Base-by-base conservation (phyloP, 2,888 invertebrate genomes). In the Callimorpha dominula region DNA sequence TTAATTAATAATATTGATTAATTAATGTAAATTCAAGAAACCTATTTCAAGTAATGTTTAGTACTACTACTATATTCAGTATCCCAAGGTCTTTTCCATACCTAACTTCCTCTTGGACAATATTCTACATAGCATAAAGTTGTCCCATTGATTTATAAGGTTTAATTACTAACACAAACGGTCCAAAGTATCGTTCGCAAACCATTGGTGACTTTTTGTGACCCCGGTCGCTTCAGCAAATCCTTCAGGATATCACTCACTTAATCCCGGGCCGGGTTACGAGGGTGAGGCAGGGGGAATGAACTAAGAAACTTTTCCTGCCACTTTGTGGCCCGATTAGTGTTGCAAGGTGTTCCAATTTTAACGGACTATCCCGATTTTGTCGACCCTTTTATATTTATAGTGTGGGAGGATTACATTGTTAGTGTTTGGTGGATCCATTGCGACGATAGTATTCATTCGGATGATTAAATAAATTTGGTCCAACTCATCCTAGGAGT, bases 291-390 rank as follows among this genome's bases (percentile, higher is more conserved):
- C 76, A 72, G 76, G 78, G 84, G 68, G 77, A 31, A 71, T 68
- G 74, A 74, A 78, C 79, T 78, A 77, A 85, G 76, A 85, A 86
- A 84, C 82, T 85, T 87, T 84, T 82, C 81, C 82, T 81, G 81
- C 84, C 86, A 91, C 79, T 86, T 86, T 86, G 83, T 82, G 76
- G 79, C 67, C 64, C 80, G 78, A 85, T 85, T 83, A 84, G 78
- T 81, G 80, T 76, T 81, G 84, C 70, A 77, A 79, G 78, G 72
- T 81, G 77, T 78, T 71, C 72, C 76, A 73, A 75, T 76, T 77
- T 76, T 73, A 73, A 66, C 63, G 68, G 74, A 67, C 62, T 68
- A 54, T 75, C 67, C 75, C 71, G 72, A 43, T 65, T 74, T 71
- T 0, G 17, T 12, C 60, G 66, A 71, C 65, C 52, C n/a, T 65